These are phyloP conservation scores for Drosophila nasuta DNA, from an alignment of 1,140 invertebrate species.

Conservation along the genomic window DNA sequence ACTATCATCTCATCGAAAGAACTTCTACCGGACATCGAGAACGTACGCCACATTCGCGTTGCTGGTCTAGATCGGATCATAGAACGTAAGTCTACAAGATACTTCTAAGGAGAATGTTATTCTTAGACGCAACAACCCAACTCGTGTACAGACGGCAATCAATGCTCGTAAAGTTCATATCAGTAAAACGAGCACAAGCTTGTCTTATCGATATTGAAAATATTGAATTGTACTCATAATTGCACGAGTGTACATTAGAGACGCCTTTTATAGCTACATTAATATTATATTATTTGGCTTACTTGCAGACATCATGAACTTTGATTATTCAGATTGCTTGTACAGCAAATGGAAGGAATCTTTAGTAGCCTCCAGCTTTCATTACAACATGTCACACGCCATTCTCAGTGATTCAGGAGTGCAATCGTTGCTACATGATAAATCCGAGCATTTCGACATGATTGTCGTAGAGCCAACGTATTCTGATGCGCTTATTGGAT, in stretches of 20 bases:
- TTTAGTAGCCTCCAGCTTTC: background rate
- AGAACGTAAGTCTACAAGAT: conserved; percentile 24
- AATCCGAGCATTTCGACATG: conserved; percentile 63
- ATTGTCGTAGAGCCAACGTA: conserved; percentile 53
- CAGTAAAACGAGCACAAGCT: background rate
- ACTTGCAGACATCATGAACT: background rate
- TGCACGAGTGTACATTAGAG: background rate
- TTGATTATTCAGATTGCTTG: conserved; percentile 3
- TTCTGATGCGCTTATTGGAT: conserved; percentile 55
- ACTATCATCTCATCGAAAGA: conserved; percentile 43
- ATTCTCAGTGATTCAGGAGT: conserved; percentile 43
- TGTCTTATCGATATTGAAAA: background rate
- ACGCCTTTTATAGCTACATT: too few relatives aligned
- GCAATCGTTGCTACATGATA: conserved; percentile 37
- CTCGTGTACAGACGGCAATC: background rate
- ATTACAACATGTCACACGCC: conserved; percentile 23
- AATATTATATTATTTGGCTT: background rate
- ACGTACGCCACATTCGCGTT: conserved; percentile 45
- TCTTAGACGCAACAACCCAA: background rate
- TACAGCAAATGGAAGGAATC: conserved; percentile 48
- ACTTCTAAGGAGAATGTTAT: background rate
- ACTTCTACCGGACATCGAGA: conserved; percentile 20
- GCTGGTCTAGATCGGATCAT: conserved; percentile 23
- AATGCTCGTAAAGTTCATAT: conserved; percentile 9
- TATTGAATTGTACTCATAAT: background rate